phyloP scores from a whole-genome alignment of 2,113 vertebrate species.

The Myrmecobius fasciatus region DNA sequence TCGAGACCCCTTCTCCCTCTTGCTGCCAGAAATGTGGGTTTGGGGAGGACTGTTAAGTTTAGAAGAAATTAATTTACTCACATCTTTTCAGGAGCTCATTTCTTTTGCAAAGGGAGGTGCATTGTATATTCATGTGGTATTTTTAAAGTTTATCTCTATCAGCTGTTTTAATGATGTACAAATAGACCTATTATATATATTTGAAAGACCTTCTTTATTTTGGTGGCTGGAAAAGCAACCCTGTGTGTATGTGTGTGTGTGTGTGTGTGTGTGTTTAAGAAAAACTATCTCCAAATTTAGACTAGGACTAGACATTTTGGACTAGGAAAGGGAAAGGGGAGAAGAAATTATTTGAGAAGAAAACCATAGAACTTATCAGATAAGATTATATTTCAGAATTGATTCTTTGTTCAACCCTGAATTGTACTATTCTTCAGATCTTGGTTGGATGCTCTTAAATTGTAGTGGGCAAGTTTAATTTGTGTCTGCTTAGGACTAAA shows the following conservation, averaged over 20 bases:
- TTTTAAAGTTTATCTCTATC: background rate
- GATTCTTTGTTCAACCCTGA: background rate
- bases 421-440: background rate
- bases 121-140: background rate
- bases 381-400: background rate
- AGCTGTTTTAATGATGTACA: background rate
- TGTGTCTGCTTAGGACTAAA: background rate
- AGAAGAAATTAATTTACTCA: background rate
- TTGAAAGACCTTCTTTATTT: background rate
- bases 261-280: background rate
- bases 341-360: background rate
- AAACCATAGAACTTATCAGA: background rate
- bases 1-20: background rate
- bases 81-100: background rate
- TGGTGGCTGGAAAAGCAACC: background rate
- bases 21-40: background rate
- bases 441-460: background rate
- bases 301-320: background rate
- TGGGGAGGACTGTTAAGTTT: background rate
- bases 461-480: background rate
- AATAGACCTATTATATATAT: background rate
- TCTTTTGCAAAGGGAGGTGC: background rate
- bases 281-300: background rate
- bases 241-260: background rate
- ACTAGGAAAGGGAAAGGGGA: background rate